phyloP scores from a whole-genome alignment of 2,113 vertebrate genomes.

The Microcebus ravelobensis region DNA sequence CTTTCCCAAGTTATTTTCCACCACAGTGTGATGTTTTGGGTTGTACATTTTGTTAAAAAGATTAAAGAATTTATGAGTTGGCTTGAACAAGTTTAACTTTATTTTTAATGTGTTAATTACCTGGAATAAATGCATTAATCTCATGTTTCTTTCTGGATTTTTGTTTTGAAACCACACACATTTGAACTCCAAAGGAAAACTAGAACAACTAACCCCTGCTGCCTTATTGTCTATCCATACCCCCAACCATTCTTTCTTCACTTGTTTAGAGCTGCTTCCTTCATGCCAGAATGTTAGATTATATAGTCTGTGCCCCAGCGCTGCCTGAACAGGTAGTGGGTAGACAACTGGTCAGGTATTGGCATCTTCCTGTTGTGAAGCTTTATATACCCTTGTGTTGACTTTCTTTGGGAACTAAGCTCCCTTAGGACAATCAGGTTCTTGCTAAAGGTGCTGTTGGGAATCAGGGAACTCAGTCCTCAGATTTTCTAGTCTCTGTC shows the following conservation, averaged over 20 bases:
- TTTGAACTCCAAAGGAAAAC: slow-evolving; percentile 60
- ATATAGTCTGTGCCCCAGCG: not conserved
- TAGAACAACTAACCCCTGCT: not conserved
- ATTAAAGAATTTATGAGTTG: slow-evolving; percentile 85
- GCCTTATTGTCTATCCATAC: not conserved
- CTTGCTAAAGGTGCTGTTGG: not conserved
- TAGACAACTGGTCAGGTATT: not conserved
- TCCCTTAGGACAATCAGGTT: not conserved
- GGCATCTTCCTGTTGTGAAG: not conserved
- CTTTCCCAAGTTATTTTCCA: slow-evolving; percentile 72
- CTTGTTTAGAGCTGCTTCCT: not conserved
- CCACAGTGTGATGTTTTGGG: slow-evolving; percentile 82
- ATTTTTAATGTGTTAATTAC: slow-evolving; percentile 86
- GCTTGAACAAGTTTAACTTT: slow-evolving; percentile 83
- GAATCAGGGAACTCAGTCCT: not conserved
- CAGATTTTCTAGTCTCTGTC: not conserved
- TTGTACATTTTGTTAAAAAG: slow-evolving; percentile 87
- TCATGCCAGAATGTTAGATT: not conserved
- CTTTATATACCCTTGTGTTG: not conserved
- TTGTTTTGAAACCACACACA: slow-evolving; percentile 69
- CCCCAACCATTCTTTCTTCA: not conserved
- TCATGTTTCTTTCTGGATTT: slow-evolving; percentile 76
- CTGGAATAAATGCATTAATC: slow-evolving; percentile 85
- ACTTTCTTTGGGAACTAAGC: slow-evolving; percentile 23
- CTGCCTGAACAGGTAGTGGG: not conserved